Evolutionary conservation across 2,888 invertebrate species (phyloP).

Genomic region (Unio pictorum): DNA sequence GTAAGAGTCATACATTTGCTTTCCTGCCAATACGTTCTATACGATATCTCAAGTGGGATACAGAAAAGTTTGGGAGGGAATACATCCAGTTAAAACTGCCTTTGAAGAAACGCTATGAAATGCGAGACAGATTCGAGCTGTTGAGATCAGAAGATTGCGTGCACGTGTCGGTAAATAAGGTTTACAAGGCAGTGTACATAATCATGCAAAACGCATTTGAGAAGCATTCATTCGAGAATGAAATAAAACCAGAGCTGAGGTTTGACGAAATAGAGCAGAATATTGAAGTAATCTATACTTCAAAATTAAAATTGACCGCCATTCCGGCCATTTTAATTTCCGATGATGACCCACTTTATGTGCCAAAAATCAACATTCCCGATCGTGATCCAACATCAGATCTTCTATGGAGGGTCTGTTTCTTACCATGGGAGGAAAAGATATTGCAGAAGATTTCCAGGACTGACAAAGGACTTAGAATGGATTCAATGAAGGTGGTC

Average conservation of each 20-base stretch:
- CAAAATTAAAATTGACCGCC: constrained; percentile 25
- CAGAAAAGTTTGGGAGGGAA: constrained; percentile 14
- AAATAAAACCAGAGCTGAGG: constrained; percentile 23
- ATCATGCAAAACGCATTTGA: constrained; percentile 44
- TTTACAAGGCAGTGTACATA: constrained; percentile 43
- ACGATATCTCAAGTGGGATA: constrained; percentile 27
- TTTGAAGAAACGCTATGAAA: constrained; percentile 11
- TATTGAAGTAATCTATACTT: constrained; percentile 31
- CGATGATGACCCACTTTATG: constrained; percentile 28
- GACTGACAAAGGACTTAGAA: constrained; percentile 34
- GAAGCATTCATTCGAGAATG: constrained; percentile 28
- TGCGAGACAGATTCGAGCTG: constrained; percentile 17
- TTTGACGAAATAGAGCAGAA: constrained; percentile 35
- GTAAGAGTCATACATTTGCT: constrained; percentile 16
- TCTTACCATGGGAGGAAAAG: constrained; percentile 23
- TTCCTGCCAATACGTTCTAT: constrained; percentile 32
- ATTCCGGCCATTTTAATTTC: constrained; percentile 29
- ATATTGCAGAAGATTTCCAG: constrained; percentile 25
- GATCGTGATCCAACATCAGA: constrained; percentile 36
- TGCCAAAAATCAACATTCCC: constrained; percentile 27
- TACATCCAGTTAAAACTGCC: constrained; percentile 28
- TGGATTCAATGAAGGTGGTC: constrained; percentile 32
- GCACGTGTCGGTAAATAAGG: constrained; percentile 51
- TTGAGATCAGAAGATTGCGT: constrained; percentile 48
- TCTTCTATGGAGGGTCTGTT: constrained; percentile 27